A percentile compares a stretch with the other conserved stretches of the same genome.
These are phyloP conservation scores for Mormoops blainvillei DNA, from an alignment of 2,113 vertebrate species.

Conservation along the genomic window DNA sequence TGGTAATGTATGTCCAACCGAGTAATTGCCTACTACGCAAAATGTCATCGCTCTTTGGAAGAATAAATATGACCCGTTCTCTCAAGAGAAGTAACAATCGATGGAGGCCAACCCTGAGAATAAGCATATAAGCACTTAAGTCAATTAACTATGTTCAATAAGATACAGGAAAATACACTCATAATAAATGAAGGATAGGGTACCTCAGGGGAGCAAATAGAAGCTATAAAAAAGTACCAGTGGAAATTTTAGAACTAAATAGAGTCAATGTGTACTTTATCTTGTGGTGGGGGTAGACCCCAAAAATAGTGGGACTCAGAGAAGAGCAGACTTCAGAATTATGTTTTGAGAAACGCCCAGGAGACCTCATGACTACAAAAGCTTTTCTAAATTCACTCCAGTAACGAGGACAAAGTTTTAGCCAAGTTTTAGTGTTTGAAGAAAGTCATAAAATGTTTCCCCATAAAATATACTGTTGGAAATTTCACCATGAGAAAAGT, in stretches of 20 bases:
- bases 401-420: neutral
- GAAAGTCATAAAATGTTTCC: neutral
- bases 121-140: neutral
- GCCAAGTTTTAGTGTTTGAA: neutral
- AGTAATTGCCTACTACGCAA: neutral
- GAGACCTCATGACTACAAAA: neutral
- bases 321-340: neutral
- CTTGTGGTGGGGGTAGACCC: neutral
- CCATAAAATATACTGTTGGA: neutral
- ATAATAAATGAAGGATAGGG: neutral
- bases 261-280: neutral
- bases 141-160: neutral
- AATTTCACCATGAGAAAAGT: neutral
- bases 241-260: neutral
- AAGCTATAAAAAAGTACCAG: neutral
- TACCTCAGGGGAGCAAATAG: neutral
- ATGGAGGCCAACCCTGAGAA: neutral
- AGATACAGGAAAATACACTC: neutral
- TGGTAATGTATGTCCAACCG: neutral
- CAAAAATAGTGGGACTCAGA: neutral
- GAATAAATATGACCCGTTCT: neutral
- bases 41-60: neutral
- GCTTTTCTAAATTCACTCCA: neutral
- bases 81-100: neutral
- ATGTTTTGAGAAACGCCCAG: neutral